A percentile compares a stretch with the other conserved stretches of the same genome.
Evolutionary conservation across 2,113 vertebrate genomes (phyloP).

Genomic region (Ahaetulla prasina): DNA sequence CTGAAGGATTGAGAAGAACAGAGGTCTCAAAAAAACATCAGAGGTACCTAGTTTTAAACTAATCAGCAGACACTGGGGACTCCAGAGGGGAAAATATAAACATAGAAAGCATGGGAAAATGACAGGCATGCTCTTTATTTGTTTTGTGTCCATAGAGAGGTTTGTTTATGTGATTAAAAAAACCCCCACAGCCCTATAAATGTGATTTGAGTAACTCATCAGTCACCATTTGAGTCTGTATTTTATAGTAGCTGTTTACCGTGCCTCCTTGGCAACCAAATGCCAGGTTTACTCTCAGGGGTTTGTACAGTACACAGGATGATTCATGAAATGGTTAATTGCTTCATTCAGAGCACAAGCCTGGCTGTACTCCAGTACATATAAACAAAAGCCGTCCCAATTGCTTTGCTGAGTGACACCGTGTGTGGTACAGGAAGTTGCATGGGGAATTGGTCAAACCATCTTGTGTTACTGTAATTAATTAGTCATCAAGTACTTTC

Average conservation of each 20-base stretch:
- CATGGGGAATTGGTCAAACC: not conserved
- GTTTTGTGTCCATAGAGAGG: constrained; percentile 55
- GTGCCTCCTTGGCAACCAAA: constrained; percentile 32
- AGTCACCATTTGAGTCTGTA: constrained; percentile 40
- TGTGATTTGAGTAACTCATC: not conserved
- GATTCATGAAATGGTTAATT: constrained; percentile 45
- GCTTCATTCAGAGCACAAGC: constrained; percentile 31
- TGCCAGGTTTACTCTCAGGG: constrained; percentile 14
- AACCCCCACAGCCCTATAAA: constrained; percentile 8
- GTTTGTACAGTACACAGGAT: constrained; percentile 29
- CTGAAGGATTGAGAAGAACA: not conserved
- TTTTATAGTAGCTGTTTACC: constrained; percentile 55
- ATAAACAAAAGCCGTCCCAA: constrained; percentile 8
- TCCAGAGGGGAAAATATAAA: not conserved
- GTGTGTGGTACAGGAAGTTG: not conserved
- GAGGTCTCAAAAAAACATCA: not conserved
- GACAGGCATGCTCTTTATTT: constrained; percentile 38
- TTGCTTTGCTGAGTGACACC: not conserved
- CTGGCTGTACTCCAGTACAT: not conserved
- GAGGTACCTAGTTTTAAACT: not conserved
- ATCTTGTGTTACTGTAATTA: not conserved
- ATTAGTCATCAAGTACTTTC: not conserved
- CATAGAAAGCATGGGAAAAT: not conserved
- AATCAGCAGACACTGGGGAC: not conserved
- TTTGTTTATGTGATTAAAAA: constrained; percentile 16